These are phyloP conservation scores for Xenus cinereus DNA, from an alignment of 2,113 vertebrate genomes.

Conservation along the genomic window DNA sequence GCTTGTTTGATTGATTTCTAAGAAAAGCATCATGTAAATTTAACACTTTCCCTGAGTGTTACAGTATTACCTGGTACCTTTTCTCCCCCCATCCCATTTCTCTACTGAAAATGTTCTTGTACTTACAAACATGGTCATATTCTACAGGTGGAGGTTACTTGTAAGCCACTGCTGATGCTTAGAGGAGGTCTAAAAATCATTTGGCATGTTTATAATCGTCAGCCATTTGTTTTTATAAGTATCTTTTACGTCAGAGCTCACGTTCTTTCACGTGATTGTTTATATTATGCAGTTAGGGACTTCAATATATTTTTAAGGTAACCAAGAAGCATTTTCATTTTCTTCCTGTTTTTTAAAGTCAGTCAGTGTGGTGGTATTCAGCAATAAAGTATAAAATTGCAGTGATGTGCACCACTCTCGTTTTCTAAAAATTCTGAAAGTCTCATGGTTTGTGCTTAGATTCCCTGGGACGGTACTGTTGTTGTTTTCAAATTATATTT, in stretches of 20 bases:
- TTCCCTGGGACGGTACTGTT: neutral
- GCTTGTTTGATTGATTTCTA: neutral
- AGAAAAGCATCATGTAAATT: neutral
- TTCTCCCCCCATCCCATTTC: neutral
- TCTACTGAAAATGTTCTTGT: neutral
- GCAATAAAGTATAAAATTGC: neutral
- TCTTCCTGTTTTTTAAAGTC: neutral
- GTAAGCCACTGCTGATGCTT: neutral
- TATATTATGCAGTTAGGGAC: neutral
- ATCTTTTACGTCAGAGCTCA: neutral
- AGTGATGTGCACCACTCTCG: neutral
- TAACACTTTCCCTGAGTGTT: accelerated
- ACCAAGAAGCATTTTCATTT: neutral
- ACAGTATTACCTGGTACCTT: neutral
- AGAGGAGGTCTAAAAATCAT: neutral
- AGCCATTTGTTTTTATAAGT: neutral
- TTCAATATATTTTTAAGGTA: neutral
- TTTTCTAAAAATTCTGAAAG: neutral
- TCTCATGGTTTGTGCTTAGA: neutral
- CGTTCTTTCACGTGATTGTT: neutral
- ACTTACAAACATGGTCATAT: accelerated
- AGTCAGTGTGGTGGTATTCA: accelerated
- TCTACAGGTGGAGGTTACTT: neutral
- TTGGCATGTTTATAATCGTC: neutral
- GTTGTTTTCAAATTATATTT: neutral